These are phyloP conservation scores for Genyomyrus donnyi DNA, from an alignment of 2,113 vertebrate genomes.

Conservation along the genomic window DNA sequence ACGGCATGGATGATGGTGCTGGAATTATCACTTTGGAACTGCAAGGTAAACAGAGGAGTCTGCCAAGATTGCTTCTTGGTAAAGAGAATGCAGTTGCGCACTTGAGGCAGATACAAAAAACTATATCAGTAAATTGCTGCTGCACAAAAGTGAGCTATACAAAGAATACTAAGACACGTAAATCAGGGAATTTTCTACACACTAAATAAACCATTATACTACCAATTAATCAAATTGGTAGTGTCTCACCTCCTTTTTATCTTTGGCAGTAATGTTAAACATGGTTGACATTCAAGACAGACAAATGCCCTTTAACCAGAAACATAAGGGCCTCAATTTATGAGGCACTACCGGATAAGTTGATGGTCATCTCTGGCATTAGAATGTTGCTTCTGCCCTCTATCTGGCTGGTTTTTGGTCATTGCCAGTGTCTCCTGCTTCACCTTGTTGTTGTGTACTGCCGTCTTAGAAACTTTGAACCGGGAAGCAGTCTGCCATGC, in stretches of 20 bases:
- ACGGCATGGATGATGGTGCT: constrained; percentile 70
- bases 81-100: background rate
- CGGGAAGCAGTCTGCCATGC: background rate
- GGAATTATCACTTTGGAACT: constrained; percentile 69
- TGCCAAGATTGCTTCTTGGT: background rate
- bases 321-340: background rate
- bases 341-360: no score
- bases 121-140: background rate
- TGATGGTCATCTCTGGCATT: no score
- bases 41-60: constrained; percentile 37
- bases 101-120: background rate
- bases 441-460: background rate
- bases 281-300: background rate
- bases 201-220: background rate
- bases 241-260: background rate
- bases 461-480: background rate
- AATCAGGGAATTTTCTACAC: background rate
- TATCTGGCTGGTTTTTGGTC: no score
- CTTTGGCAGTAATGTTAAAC: background rate
- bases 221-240: background rate
- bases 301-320: background rate
- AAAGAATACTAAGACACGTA: background rate
- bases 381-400: no score
- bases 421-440: background rate
- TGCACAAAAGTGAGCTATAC: background rate